Percentiles rank a stretch among this genome's conserved stretches.
These are phyloP conservation scores for Agonopterix alstromeriana DNA, from an alignment of 2,888 invertebrate genomes.

Conservation along the genomic window DNA sequence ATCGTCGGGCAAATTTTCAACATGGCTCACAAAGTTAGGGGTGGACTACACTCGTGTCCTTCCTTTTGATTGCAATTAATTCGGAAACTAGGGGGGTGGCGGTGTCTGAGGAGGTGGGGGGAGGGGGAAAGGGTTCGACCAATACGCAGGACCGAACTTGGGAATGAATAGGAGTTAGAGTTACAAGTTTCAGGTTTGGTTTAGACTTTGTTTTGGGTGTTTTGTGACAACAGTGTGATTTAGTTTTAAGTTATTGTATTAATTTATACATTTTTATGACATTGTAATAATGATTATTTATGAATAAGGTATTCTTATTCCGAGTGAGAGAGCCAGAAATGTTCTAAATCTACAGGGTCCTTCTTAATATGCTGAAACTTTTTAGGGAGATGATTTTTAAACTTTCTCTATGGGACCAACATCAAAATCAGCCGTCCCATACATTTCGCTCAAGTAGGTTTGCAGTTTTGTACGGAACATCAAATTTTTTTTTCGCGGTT, in stretches of 20 bases:
- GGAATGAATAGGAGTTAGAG: slow-evolving; percentile 36
- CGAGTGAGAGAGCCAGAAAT: no score
- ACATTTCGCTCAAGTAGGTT: no score
- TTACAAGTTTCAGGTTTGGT: neutral
- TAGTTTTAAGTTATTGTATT: slow-evolving; percentile 14
- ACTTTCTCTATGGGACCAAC: no score
- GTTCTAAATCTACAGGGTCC: no score
- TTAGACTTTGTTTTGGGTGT: slow-evolving; percentile 37
- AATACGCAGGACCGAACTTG: slow-evolving; percentile 70
- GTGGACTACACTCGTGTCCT: slow-evolving; percentile 74
- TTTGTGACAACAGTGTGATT: slow-evolving; percentile 14
- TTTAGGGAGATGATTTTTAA: no score
- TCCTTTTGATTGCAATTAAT: slow-evolving; percentile 78
- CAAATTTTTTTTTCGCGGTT: no score
- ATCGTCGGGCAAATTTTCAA: slow-evolving; percentile 56
- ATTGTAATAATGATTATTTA: no score
- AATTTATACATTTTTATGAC: no score
- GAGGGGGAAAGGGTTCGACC: slow-evolving; percentile 53
- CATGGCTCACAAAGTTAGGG: slow-evolving; percentile 70
- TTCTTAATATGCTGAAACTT: no score
- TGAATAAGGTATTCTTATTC: no score
- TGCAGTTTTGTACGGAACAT: no score
- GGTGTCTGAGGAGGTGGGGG: slow-evolving; percentile 22
- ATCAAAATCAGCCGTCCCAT: no score
- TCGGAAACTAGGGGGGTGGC: slow-evolving; percentile 47